Percentiles rank a stretch among this genome's conserved stretches.
Evolutionary conservation across 1,140 invertebrate genomes (phyloP).

Genomic region (Formica exsecta): DNA sequence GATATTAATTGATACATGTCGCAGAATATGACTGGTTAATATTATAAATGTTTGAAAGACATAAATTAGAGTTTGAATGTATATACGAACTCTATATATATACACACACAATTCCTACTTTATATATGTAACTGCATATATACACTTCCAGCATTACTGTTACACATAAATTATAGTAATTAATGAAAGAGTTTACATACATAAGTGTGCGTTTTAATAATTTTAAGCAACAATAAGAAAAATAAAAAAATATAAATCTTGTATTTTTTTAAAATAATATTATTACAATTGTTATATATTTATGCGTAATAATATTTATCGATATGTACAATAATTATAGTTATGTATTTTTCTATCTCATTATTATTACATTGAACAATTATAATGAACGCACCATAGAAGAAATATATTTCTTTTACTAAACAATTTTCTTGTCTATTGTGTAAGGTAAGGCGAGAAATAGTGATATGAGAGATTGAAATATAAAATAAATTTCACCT

Average conservation of each 20-base stretch:
- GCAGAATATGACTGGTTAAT: neutral
- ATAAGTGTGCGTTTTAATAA: constrained; percentile 23
- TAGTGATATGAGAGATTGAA: neutral
- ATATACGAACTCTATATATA: neutral
- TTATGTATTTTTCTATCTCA: constrained; percentile 48
- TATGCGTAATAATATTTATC: constrained; percentile 20
- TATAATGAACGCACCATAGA: neutral
- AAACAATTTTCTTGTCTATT: neutral
- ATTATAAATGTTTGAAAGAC: neutral
- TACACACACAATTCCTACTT: neutral
- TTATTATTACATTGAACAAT: constrained; percentile 19
- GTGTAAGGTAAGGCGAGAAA: neutral
- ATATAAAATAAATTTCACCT: neutral
- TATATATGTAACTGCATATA: neutral
- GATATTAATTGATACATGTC: neutral
- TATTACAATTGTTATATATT: constrained; percentile 19
- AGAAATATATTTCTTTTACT: constrained; percentile 44
- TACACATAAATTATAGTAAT: neutral
- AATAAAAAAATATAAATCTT: neutral
- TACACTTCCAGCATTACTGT: constrained; percentile 15
- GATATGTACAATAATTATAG: neutral
- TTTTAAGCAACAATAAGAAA: constrained; percentile 17
- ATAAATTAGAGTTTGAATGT: neutral
- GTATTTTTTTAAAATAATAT: neutral
- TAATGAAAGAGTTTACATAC: constrained; percentile 10